Evolutionary conservation across 2,888 invertebrate species (phyloP).

Genomic region (Tridacna gigas): DNA sequence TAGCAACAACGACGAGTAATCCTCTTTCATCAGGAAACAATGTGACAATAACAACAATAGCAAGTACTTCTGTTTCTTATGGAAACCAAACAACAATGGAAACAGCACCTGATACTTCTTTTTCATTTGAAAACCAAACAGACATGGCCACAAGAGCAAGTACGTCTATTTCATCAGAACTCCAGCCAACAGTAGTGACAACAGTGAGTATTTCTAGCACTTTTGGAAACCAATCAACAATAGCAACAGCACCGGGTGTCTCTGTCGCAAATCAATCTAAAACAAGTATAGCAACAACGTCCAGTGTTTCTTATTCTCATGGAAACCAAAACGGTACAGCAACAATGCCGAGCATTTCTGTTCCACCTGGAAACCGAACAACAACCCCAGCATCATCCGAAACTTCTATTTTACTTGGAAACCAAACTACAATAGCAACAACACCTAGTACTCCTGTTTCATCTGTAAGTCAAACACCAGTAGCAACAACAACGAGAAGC

Average conservation of each 20-base stretch:
- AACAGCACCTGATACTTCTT: not conserved
- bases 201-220: no score
- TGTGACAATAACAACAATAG: no score
- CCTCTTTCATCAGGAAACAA: not conserved
- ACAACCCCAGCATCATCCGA: no score
- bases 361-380: not conserved
- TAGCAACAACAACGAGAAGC: no score
- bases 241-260: not conserved
- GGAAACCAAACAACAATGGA: not conserved
- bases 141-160: not conserved
- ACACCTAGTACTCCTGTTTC: no score
- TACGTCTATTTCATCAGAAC: not conserved
- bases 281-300: not conserved
- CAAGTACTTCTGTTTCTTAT: no score
- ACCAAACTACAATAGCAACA: no score
- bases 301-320: not conserved
- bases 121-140: not conserved
- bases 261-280: not conserved
- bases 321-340: not conserved
- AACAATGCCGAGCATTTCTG: not conserved
- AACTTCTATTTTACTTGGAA: no score
- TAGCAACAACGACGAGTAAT: not conserved
- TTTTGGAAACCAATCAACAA: not conserved
- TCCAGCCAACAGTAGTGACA: not conserved
- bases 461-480: no score